phyloP scores from a whole-genome alignment of 1,140 invertebrate species.

The Drosophila suzukii region DNA sequence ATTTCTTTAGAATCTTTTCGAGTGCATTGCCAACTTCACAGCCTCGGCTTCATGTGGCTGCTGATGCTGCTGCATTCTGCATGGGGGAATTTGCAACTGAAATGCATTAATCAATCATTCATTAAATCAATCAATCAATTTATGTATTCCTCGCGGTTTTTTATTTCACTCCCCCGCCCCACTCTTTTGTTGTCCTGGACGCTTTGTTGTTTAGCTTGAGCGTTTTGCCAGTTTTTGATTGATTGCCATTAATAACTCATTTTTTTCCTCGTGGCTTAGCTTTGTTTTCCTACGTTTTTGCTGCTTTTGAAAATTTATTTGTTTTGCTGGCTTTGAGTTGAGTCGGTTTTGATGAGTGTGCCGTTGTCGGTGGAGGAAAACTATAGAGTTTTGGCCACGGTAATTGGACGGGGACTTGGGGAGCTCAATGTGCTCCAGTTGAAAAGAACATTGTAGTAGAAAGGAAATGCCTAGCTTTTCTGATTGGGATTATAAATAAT shows the following conservation, averaged over 20 bases:
- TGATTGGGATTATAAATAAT: background rate
- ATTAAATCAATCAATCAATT: constrained; percentile 83
- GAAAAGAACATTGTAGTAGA: constrained; percentile 11
- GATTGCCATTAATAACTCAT: constrained; percentile 83
- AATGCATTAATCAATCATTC: constrained; percentile 83
- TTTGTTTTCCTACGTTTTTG: constrained; percentile 32
- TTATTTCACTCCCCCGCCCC: constrained; percentile 26
- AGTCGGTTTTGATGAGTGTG: constrained; percentile 47
- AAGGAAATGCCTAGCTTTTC: background rate
- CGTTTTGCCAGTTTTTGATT: constrained; percentile 71
- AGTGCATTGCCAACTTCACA: constrained; percentile 27
- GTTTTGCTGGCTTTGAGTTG: constrained; percentile 51
- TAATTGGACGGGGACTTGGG: constrained; percentile 52
- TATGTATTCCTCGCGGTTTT: constrained; percentile 71
- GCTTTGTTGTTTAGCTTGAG: constrained; percentile 43
- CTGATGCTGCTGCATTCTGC: constrained; percentile 63
- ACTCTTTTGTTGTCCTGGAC: constrained; percentile 24
- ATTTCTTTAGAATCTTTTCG: background rate
- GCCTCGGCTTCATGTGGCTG: constrained; percentile 13
- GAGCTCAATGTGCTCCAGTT: constrained; percentile 16
- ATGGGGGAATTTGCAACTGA: constrained; percentile 80
- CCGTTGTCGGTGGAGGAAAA: constrained; percentile 25
- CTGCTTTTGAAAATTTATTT: constrained; percentile 66
- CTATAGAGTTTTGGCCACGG: constrained; percentile 18
- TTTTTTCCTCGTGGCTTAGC: constrained; percentile 45